phyloP scores from a whole-genome alignment of 2,113 vertebrate species.

The Malurus elegans region DNA sequence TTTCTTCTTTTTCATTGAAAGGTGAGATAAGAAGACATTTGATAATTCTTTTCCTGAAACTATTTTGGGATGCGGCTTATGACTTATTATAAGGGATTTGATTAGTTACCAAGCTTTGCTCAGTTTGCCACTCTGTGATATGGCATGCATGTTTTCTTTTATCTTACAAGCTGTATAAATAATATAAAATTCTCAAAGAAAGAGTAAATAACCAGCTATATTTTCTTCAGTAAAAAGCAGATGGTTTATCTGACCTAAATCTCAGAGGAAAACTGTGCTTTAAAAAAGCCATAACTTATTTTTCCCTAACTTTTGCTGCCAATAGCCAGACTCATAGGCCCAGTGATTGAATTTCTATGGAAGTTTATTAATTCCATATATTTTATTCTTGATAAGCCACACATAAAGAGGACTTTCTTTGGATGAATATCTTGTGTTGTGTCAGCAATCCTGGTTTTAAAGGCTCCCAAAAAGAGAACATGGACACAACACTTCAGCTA shows the following conservation, averaged over 20 bases:
- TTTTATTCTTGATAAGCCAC: not conserved
- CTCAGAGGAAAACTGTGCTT: not conserved
- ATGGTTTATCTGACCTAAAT: not conserved
- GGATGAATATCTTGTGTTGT: not conserved
- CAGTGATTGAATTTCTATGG: not conserved
- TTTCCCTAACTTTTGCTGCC: not conserved
- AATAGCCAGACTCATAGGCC: not conserved
- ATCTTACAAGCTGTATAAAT: not conserved
- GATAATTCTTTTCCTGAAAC: not conserved
- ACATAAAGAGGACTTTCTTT: not conserved
- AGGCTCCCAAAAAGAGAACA: not conserved
- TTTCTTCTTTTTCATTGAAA: not conserved
- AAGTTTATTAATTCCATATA: not conserved
- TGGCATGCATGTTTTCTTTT: not conserved
- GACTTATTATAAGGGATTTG: not conserved
- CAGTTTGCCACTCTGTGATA: not conserved
- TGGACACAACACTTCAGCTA: not conserved
- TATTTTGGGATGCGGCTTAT: not conserved
- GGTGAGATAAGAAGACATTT: not conserved
- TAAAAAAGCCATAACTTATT: not conserved
- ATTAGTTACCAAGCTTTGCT: not conserved
- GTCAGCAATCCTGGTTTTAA: not conserved
- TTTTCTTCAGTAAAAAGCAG: not conserved
- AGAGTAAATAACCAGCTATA: not conserved
- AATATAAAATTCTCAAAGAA: not conserved